Percentiles rank a stretch among this genome's conserved stretches.
Conservation (phyloP, 1,140 invertebrate species). For the Babylonia areolata region DNA sequence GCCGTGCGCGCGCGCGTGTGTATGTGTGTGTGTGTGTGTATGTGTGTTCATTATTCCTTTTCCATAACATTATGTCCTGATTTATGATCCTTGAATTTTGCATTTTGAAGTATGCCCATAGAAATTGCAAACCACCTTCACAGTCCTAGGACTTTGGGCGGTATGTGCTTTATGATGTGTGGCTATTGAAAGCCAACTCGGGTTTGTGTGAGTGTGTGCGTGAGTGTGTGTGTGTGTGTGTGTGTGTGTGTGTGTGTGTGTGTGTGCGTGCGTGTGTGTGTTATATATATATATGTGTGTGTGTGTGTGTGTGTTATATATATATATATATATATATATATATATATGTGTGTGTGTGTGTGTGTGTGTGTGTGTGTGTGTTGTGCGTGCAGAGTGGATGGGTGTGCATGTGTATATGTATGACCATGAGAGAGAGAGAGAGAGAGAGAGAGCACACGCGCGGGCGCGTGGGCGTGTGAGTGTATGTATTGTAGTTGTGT, state of each 20-base stretch:
- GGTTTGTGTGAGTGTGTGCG: not conserved
- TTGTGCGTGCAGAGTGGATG: not conserved
- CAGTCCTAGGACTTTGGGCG: too few relatives aligned
- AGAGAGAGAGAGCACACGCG: too few relatives aligned
- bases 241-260: conserved; percentile 20
- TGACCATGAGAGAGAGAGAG: too few relatives aligned
- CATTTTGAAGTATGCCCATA: too few relatives aligned
- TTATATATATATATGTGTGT: conserved; percentile 4
- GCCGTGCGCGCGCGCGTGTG: not conserved
- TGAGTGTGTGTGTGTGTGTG: conserved; percentile 18
- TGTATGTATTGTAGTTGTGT: conserved; percentile 7
- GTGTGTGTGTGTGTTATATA: conserved; percentile 19
- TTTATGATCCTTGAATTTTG: too few relatives aligned
- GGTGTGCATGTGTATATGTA: not conserved
- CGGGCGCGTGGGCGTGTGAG: not conserved
- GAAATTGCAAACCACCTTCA: too few relatives aligned
- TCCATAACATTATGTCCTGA: not conserved
- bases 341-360: conserved; percentile 9
- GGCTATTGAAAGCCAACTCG: not conserved
- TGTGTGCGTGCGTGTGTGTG: not conserved
- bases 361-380: too few relatives aligned
- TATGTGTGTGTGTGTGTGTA: not conserved
- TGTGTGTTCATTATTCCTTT: too few relatives aligned
- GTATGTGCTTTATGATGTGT: too few relatives aligned
- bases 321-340: not conserved